Evolutionary conservation across 2,797 vertebrate species (phyloP).

Genomic region (Nothura maculosa): DNA sequence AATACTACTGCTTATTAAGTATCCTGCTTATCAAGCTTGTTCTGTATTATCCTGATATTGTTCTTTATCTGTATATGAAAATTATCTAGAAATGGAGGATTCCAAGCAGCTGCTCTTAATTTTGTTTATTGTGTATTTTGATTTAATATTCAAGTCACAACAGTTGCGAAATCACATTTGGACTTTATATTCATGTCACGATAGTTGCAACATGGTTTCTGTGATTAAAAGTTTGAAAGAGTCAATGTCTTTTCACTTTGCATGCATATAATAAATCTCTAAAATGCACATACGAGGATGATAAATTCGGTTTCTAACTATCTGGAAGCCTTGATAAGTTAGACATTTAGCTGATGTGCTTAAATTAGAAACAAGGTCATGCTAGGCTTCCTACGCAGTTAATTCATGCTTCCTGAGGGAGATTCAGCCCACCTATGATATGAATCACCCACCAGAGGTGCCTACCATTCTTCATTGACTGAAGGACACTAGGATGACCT

Average conservation of each 20-base stretch:
- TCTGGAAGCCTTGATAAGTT: background rate
- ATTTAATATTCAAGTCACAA: background rate
- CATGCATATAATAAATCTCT: background rate
- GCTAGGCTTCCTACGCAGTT: background rate
- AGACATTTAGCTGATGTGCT: background rate
- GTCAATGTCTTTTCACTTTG: background rate
- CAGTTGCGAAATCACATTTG: background rate
- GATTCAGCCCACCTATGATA: background rate
- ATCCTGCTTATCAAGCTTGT: background rate
- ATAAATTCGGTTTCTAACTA: background rate
- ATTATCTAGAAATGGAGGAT: background rate
- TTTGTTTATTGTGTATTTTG: background rate
- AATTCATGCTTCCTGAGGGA: conserved; percentile 19
- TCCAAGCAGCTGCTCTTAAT: background rate
- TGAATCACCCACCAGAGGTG: conserved; percentile 17
- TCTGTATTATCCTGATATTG: background rate
- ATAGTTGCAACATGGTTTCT: background rate
- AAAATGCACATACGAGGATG: background rate
- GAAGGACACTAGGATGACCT: conserved; percentile 14
- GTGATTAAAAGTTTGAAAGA: background rate
- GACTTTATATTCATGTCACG: background rate
- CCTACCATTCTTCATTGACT: background rate
- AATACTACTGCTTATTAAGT: background rate
- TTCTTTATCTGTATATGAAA: background rate
- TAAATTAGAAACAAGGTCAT: conserved; percentile 51